phyloP scores from a whole-genome alignment of 2,888 invertebrate species.

The Eulithis testata region DNA sequence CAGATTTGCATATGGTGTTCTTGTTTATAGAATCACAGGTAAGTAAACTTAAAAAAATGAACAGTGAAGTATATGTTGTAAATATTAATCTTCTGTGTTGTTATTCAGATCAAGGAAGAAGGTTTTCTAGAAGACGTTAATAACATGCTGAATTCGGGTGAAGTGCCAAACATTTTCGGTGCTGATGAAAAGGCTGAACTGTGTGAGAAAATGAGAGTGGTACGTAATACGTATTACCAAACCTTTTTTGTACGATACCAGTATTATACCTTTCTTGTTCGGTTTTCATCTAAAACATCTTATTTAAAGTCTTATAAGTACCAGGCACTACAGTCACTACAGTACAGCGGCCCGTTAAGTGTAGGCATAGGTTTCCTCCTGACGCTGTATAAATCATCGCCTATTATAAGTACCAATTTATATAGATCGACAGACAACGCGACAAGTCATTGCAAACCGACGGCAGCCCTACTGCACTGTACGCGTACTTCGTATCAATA shows the following conservation, averaged over 20 bases:
- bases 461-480: conserved; percentile 94
- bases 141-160: conserved; percentile 96
- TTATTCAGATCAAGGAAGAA: conserved; percentile 93
- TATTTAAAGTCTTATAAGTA: too few relatives aligned
- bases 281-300: too few relatives aligned
- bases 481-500: conserved; percentile 95
- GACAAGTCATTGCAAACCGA: conserved; percentile 96
- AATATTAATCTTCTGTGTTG: conserved; percentile 4
- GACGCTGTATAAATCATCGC: too few relatives aligned
- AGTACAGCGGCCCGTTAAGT: too few relatives aligned
- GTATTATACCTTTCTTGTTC: too few relatives aligned
- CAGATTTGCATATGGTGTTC: conserved; percentile 95
- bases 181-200: conserved; percentile 95
- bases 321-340: too few relatives aligned
- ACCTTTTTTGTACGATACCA: neutral
- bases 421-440: conserved; percentile 92
- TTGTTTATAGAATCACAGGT: conserved; percentile 96
- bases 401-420: too few relatives aligned
- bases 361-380: too few relatives aligned
- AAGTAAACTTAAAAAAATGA: conserved; percentile 13
- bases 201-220: conserved; percentile 95
- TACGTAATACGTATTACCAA: conserved; percentile 36
- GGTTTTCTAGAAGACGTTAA: conserved; percentile 96
- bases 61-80: neutral
- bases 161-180: conserved; percentile 95